Evolutionary conservation across 2,113 vertebrate species (phyloP), one percentile per base, ranked within the genome.

Genomic region (Osmerus mordax): DNA sequence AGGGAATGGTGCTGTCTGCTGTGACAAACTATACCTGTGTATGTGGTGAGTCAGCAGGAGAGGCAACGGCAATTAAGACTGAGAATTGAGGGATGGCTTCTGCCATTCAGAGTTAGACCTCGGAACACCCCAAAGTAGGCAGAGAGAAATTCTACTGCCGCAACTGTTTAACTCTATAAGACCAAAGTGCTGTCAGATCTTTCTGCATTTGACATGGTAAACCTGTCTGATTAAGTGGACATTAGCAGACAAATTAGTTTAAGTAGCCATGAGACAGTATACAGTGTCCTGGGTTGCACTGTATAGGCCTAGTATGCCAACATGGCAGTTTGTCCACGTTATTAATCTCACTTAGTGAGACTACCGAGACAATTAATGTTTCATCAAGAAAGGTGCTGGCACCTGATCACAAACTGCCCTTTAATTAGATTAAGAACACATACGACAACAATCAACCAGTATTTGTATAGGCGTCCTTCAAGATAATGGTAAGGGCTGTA

Each of bases 41-140:
- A 82, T 78, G 72, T 81, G 82, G 77, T 85, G 86, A 86, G 83
- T 89, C 85, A 89, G 88, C 88, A 76, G 58, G 32, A 71, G 53
- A n/a, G 23, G 47, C 58, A 55, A 18, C 16, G 28, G n/a, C 58
- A 87, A 77, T 70, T 29, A 55, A 78, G 79, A 78, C 9, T 14
- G 61, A 73, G 53, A 21, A 52, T 72, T 85, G 77, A 83, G 61
- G 70, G 73, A 86, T 85, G 74, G 68, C 75, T 74, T 75, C 68
- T 51, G 65, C 51, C 63, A 76, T 79, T 78, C 78, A 81, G 56
- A 76, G 71, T 71, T 75, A 73, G 81, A 82, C 70, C 68, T 73
- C 71, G 56, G 62, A 72, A 69, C 36, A 28, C 63, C 16, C 51
- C 65, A 52, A 67, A 18, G 54, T 51, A 53, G 29, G 51, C 16